These are phyloP conservation scores for Megaceryle alcyon DNA, from an alignment of 2,797 vertebrate genomes.

Conservation along the genomic window DNA sequence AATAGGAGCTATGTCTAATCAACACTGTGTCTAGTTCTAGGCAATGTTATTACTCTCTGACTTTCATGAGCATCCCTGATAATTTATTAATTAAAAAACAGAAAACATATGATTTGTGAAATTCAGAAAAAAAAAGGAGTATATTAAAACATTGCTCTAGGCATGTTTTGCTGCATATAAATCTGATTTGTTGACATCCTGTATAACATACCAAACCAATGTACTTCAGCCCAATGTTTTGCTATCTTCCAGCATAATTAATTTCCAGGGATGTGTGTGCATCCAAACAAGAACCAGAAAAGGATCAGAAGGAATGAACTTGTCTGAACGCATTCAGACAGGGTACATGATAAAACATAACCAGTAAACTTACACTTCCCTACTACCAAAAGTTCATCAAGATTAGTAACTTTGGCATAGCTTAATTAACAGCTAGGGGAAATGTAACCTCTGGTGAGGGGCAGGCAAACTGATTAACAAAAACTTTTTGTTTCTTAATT, in stretches of 20 bases:
- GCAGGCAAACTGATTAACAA: conserved; percentile 28
- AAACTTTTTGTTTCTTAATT: conserved; percentile 55
- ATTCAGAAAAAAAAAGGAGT: conserved; percentile 34
- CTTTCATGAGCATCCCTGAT: conserved; percentile 59
- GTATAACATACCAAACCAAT: conserved; percentile 2
- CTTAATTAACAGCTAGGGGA: conserved; percentile 48
- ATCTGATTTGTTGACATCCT: conserved; percentile 64
- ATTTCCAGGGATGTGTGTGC: conserved; percentile 28
- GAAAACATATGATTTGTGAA: conserved; percentile 49
- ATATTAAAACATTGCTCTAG: conserved; percentile 58
- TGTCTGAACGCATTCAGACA: background rate
- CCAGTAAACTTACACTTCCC: background rate
- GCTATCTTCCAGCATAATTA: conserved; percentile 52
- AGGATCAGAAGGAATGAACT: conserved; percentile 32
- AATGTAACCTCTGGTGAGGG: conserved; percentile 16
- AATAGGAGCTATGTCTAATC: conserved; percentile 36
- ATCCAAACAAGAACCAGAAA: conserved; percentile 55
- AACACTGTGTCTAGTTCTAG: conserved; percentile 29
- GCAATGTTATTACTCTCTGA: conserved; percentile 55
- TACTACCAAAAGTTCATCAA: conserved; percentile 18
- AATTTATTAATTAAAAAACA: conserved; percentile 71
- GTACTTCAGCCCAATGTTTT: conserved; percentile 25
- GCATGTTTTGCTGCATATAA: conserved; percentile 50
- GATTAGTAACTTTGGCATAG: conserved; percentile 20
- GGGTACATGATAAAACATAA: background rate